These are phyloP conservation scores for Nomada hirtipes DNA, from an alignment of 2,888 invertebrate genomes.

Conservation along the genomic window DNA sequence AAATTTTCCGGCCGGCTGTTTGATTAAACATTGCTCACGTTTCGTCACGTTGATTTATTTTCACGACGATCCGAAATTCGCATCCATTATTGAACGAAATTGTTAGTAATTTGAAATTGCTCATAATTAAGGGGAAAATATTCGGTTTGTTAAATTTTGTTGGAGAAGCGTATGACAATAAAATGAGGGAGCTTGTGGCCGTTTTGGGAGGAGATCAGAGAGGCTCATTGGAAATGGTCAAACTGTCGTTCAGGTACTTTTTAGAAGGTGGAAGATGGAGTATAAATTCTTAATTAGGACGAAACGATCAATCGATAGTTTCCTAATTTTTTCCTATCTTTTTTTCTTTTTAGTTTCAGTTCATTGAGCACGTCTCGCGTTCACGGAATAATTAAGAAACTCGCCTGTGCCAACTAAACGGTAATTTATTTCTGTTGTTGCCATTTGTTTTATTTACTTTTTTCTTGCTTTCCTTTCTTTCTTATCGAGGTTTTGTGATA, in stretches of 20 bases:
- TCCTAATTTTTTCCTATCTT: neutral
- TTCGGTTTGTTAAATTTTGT: neutral
- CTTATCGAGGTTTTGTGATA: neutral
- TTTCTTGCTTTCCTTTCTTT: neutral
- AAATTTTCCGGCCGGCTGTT: no score
- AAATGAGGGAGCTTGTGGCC: neutral
- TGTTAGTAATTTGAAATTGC: no score
- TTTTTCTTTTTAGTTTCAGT: conserved; percentile 32
- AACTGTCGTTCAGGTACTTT: neutral
- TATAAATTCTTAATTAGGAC: neutral
- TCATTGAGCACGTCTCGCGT: conserved; percentile 7
- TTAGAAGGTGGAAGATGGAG: no score
- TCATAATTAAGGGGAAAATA: no score
- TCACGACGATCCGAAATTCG: no score
- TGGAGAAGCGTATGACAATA: neutral
- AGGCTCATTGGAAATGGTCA: conserved; percentile 1
- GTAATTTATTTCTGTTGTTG: conserved; percentile 30
- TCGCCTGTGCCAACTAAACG: neutral
- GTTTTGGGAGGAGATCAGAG: neutral
- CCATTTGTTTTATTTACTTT: neutral
- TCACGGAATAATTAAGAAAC: conserved; percentile 2
- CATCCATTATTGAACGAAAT: no score
- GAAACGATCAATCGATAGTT: neutral
- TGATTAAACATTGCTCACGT: no score
- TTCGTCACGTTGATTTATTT: no score